These are phyloP conservation scores for Cheirogaleus medius DNA, from an alignment of 2,113 vertebrate genomes.

Conservation along the genomic window DNA sequence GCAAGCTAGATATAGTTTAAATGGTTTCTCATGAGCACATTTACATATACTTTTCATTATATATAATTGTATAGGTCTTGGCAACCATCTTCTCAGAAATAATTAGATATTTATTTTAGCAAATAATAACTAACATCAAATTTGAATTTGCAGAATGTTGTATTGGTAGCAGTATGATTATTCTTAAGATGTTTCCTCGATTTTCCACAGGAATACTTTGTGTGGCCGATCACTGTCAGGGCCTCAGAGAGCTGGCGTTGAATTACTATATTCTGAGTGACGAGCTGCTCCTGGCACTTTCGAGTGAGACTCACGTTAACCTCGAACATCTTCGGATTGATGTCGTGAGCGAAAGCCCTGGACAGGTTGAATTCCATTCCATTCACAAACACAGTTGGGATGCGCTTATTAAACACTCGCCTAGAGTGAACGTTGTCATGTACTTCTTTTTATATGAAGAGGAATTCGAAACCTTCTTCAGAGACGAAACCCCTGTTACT, in stretches of 20 bases:
- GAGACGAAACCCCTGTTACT: constrained; percentile 93
- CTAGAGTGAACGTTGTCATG: constrained; percentile 96
- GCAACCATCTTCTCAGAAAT: background rate
- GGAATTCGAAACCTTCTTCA: constrained; percentile 95
- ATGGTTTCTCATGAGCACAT: background rate
- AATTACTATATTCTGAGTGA: constrained; percentile 95
- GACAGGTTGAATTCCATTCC: constrained; percentile 91
- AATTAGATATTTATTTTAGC: constrained; percentile 8
- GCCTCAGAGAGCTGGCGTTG: constrained; percentile 93
- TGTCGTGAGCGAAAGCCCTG: constrained; percentile 94
- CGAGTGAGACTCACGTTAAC: constrained; percentile 93
- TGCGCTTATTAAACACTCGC: constrained; percentile 93
- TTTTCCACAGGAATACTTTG: constrained; percentile 87
- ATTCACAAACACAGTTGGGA: constrained; percentile 98
- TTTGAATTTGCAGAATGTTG: background rate
- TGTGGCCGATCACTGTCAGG: constrained; percentile 95
- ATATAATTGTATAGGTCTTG: background rate
- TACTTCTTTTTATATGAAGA: constrained; percentile 97
- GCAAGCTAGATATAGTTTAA: background rate
- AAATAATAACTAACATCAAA: background rate
- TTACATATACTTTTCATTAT: background rate
- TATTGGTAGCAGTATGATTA: background rate
- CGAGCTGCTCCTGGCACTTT: constrained; percentile 93
- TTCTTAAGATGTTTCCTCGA: background rate
- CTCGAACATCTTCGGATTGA: constrained; percentile 96